Conservation (phyloP, 2,888 invertebrate genomes). For the Heliothis peltigera region DNA sequence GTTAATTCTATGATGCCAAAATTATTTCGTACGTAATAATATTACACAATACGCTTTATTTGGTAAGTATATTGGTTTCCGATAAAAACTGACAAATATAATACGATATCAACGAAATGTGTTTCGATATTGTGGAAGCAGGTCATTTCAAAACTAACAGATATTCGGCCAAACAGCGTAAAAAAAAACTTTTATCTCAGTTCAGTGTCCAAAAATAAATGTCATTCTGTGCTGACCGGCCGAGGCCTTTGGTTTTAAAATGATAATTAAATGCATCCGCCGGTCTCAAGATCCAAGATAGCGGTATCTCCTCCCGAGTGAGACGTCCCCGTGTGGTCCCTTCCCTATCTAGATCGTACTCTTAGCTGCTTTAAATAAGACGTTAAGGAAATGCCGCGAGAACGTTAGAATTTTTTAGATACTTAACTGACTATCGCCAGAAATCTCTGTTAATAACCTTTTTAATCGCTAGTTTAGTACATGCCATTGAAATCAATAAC, state of each 20-base stretch:
- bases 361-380: conserved; percentile 62
- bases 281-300: conserved; percentile 80
- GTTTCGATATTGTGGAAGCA: conserved; percentile 1
- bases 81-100: background rate
- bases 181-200: conserved; percentile 41
- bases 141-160: conserved; percentile 23
- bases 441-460: conserved; percentile 50
- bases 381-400: conserved; percentile 60
- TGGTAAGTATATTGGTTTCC: background rate
- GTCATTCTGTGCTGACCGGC: conserved; percentile 64
- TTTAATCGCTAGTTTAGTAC: conserved; percentile 50
- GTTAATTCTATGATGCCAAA: background rate
- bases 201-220: conserved; percentile 67
- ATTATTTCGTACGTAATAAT: background rate
- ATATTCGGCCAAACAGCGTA: conserved; percentile 14
- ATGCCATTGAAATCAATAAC: conserved; percentile 22
- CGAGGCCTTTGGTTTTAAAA: conserved; percentile 71
- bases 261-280: conserved; percentile 74
- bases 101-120: no score
- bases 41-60: background rate
- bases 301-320: conserved; percentile 77
- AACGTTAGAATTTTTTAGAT: conserved; percentile 63
- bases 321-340: conserved; percentile 85
- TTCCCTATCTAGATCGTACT: conserved; percentile 80
- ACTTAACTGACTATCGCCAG: conserved; percentile 51